Conservation (phyloP, 2,797 vertebrate genomes). For the Nothura maculosa region DNA sequence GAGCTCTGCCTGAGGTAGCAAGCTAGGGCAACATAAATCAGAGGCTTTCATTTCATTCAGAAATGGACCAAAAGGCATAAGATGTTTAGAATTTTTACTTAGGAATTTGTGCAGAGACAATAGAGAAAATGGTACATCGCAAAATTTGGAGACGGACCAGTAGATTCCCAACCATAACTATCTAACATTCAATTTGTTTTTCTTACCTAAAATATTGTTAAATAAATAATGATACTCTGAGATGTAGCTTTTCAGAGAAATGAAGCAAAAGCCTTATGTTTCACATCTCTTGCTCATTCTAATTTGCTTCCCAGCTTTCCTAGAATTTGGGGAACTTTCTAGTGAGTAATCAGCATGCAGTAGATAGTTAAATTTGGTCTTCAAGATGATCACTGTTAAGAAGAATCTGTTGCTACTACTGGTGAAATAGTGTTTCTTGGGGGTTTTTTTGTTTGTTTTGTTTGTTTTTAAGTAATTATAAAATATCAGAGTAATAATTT, state of each 20-base stretch:
- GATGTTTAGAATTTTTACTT: neutral
- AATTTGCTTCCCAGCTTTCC: fast-evolving
- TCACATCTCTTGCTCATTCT: neutral
- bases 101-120: neutral
- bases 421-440: neutral
- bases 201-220: neutral
- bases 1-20: constrained; percentile 56
- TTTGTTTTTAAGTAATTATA: no score
- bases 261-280: neutral
- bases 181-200: neutral
- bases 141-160: neutral
- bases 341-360: neutral
- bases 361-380: neutral
- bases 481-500: neutral
- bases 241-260: neutral
- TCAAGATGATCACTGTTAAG: neutral
- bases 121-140: neutral
- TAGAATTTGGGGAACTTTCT: neutral
- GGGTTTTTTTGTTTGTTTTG: fast-evolving
- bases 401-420: neutral
- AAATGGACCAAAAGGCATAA: constrained; percentile 14
- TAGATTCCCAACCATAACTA: neutral
- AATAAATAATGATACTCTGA: neutral
- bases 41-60: neutral
- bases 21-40: constrained; percentile 43